Base-by-base conservation (phyloP, 2,888 invertebrate species). In the Melipona bicolor region DNA sequence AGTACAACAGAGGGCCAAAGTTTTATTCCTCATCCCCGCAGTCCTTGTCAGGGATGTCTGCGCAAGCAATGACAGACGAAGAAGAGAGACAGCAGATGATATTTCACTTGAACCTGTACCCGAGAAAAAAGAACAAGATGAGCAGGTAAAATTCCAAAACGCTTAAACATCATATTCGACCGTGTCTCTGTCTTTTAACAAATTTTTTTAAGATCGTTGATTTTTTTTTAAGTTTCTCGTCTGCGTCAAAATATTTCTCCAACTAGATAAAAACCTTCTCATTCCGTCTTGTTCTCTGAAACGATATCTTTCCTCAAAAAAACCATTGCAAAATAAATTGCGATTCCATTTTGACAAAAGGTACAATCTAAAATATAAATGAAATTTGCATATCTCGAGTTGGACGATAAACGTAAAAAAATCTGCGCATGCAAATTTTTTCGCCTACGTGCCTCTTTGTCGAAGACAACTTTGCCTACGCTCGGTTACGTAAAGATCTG, bases 101-200 rank as follows among this genome's bases (percentile, higher is more conserved):
- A 88, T 95, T 97, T 9, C 96, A 96, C 82, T 93, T 97, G n/a
- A 96, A 97, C 93, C 94, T 97, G 15, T 96, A 96, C 90, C 96
- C 96, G 1, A 95, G 96, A 75, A 95, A 95, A 80, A 96, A 95
- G 83, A 92, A 86, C 54, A 93, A 91, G 79, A 68, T 89, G 24
- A 92, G 73, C 79, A 93, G 94, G 94, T 94, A 24, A 59, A 59
- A 59, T 24, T 59, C 15, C 15, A 15, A 59, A 15, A n/a, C 24
- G n/a, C 3, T 24, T n/a, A 59, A 59, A 59, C 13, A 4, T 24
- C 5, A 15, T n/a, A 3, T 24, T 2, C 56, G 13, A 13, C 13
- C 2, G 56, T 5, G n/a, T n/a, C 24, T 59, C 5, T 15, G 5
- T n/a, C 3, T 24, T 1, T 59, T n/a, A 59, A 59, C 15, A n/a